Base-by-base conservation (phyloP, 2,888 invertebrate species). In the Kuschelorhynchus macadamiae region DNA sequence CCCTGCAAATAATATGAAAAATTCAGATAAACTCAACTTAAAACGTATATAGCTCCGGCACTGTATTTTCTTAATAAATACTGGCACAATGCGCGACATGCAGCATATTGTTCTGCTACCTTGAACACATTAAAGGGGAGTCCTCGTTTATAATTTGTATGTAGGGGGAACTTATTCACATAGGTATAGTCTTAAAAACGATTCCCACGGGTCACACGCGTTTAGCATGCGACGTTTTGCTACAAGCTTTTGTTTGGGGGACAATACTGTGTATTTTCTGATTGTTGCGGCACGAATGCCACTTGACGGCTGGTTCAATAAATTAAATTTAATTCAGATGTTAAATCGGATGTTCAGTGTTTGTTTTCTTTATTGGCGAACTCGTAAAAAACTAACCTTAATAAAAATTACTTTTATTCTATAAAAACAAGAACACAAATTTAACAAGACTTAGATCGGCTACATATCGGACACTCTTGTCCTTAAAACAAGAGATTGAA, bases 141-240 rank as follows among this genome's bases (percentile, higher is more conserved):
- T 18, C 25, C 55, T 46, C 41, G 14, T 61, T 50, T 49, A 36
- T 11, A 16, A 59, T 59, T 49, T 59, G 39, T 49, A 32, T 44
- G 16, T 12, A 18, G 50, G 32, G 65, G 49, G 42, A 11, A 21
- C 12, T 30, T 17, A 11, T 16, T 39, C 41, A n/a, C 52, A 33
- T 11, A 17, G 32, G 61, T 20, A 53, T 21, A 33, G 18, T 9
- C 21, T 25, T 42, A 5, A 42, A 64, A 44, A 53, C 52, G 59
- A 50, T 76, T 76, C 76, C 76, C 76, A 76, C 76, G 76, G 75
- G 75, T 73, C 71, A 67, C 75, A 75, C 74, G 74, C 73, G 74
- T 71, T 66, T 30, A 71, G 67, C 75, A 57, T 71, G 69, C 74
- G 76, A 74, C 76, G 59, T 71, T 70, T 68, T 67, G 56, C 60